A percentile compares a stretch with the other conserved stretches of the same genome.
Conservation (phyloP, 2,797 vertebrate genomes). For the Lophotriccus pileatus region DNA sequence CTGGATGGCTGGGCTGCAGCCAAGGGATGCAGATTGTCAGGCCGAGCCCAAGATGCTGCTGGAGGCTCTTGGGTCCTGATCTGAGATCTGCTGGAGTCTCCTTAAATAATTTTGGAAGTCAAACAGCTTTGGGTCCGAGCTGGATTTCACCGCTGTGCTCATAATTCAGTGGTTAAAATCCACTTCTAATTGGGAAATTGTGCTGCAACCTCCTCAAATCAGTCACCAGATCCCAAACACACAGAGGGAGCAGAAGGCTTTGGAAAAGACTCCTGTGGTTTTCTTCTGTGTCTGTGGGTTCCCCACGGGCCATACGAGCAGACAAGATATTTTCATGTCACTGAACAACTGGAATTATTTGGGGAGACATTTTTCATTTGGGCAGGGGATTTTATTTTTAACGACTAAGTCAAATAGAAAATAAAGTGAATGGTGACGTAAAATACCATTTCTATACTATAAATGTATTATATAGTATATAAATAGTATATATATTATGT, state of each 20-base stretch:
- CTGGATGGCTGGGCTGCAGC: background rate
- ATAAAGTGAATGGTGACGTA: background rate
- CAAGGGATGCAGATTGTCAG: background rate
- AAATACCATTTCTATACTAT: background rate
- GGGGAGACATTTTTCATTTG: background rate
- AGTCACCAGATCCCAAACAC: background rate
- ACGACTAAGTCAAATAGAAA: background rate
- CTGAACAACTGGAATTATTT: background rate
- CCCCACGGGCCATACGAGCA: rapidly evolving
- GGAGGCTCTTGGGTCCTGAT: background rate
- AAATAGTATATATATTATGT: background rate
- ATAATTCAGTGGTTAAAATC: background rate
- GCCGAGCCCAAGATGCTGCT: background rate
- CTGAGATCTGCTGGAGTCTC: background rate
- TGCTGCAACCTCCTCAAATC: background rate
- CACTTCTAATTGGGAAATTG: background rate
- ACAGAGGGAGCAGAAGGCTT: background rate
- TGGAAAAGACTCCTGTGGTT: background rate
- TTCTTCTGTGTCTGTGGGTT: background rate
- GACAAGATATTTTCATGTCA: background rate
- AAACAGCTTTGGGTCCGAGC: background rate
- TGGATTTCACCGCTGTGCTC: background rate
- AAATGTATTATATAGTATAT: background rate
- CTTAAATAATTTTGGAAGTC: background rate
- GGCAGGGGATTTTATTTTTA: background rate